Evolutionary conservation across 2,113 vertebrate genomes (phyloP).

Genomic region (sheep (Ovis aries)): DNA sequence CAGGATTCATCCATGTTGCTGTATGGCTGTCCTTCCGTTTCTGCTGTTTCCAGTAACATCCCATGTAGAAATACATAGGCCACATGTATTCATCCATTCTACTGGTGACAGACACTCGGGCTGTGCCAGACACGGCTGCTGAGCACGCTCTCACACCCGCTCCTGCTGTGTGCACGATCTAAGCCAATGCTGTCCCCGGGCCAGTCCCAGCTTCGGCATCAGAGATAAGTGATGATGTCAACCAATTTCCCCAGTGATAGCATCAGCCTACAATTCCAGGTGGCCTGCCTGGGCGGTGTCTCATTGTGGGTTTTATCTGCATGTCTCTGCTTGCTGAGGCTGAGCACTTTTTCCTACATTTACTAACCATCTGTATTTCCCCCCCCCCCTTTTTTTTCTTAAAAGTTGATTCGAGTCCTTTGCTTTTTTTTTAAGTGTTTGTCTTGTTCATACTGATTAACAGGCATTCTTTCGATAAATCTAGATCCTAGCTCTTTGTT

Average conservation of each 20-base stretch:
- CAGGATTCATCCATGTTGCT: not conserved
- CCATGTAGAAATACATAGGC: not conserved
- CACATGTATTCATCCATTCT: not conserved
- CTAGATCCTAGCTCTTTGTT: not conserved
- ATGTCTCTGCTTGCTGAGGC: not conserved
- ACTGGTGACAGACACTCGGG: not conserved
- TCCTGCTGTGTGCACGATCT: accelerated
- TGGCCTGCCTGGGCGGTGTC: accelerated
- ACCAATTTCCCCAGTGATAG: not conserved
- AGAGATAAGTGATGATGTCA: not conserved
- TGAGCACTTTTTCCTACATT: not conserved
- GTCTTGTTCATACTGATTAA: not conserved
- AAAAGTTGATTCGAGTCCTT: not conserved
- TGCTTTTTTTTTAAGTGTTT: not conserved
- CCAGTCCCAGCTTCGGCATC: accelerated
- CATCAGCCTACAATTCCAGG: not conserved
- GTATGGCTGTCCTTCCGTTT: not conserved
- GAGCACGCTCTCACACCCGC: accelerated
- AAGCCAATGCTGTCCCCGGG: not conserved
- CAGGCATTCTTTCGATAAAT: accelerated
- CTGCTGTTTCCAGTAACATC: not conserved
- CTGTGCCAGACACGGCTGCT: not conserved
- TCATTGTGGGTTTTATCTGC: not conserved
- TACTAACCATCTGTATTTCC: not conserved
- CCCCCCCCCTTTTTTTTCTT: not conserved